Evolutionary conservation across 1,140 invertebrate species (phyloP).

Genomic region (Atopsyche davidsoni): DNA sequence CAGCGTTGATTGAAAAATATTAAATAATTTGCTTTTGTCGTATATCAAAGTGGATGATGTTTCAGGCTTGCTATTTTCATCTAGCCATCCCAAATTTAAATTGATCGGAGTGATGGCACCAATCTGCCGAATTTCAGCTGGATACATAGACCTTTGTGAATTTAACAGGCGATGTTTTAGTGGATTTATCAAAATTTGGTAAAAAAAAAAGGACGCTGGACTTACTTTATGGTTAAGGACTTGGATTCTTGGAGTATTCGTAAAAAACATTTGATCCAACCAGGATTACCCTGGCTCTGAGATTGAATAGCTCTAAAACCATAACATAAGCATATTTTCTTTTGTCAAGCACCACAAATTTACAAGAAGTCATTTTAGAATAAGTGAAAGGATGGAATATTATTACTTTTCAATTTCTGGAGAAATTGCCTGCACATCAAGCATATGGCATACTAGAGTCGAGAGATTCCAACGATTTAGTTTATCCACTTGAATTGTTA

Average conservation of each 20-base stretch:
- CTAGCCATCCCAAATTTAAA: no score
- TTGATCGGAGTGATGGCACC: constrained; percentile 19
- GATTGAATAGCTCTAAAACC: constrained; percentile 49
- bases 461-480: constrained; percentile 50
- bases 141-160: constrained; percentile 8
- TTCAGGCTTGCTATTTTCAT: no score
- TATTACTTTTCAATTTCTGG: constrained; percentile 55
- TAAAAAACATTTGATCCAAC: constrained; percentile 60
- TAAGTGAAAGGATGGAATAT: background rate
- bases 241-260: constrained; percentile 51
- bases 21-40: no score
- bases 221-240: constrained; percentile 40
- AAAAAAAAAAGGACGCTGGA: constrained; percentile 21
- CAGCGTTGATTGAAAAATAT: no score
- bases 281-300: constrained; percentile 54
- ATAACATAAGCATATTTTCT: constrained; percentile 4
- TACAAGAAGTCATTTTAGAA: constrained; percentile 9
- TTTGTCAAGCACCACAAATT: constrained; percentile 2
- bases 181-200: background rate
- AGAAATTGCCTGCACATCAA: constrained; percentile 53
- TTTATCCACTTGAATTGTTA: constrained; percentile 39
- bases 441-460: constrained; percentile 55
- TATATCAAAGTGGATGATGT: no score
- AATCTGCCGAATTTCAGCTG: constrained; percentile 9
- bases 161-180: no score